Base-by-base conservation (phyloP, 2,797 vertebrate genomes). In the Choloepus didactylus region DNA sequence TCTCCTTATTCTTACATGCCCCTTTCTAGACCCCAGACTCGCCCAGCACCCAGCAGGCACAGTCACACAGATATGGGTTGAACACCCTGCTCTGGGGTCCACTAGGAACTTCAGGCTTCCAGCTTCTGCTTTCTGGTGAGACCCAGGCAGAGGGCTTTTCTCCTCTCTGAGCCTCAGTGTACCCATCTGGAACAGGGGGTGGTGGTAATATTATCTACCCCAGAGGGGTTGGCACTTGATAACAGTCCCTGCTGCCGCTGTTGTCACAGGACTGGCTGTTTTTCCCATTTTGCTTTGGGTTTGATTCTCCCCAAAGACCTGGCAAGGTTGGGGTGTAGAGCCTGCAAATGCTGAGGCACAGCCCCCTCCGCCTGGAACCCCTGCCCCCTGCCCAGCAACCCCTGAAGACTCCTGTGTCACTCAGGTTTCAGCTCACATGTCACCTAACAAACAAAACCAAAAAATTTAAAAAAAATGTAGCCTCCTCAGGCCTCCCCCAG, bases 401-500 rank as follows among this genome's bases (percentile, higher is more conserved):
- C 54, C 23, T 8, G 18, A 5, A 25, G 92, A 27, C 72, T 60
- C 56, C n/a, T 29, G 59, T 29, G 87, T 56, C 56, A 60, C 15
- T n/a, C 59, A 23, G 7, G 67, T 35, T 66, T 73, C n/a, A 51
- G 89, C 83, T 70, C 87, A 87, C 6, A 69, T 75, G 87, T 93
- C 82, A 62, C 54, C 25, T 35, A 15, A 56, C 54, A 19, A 56
- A 56, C 54, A 54, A 54, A 54, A 51, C 49, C 49, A 51, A 51
- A 51, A 44, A 44, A 44, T 44, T 44, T 12, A 51, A 51, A 51
- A 51, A 51, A 51, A 54, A 54, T 2, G 51, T 15, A 54, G 51
- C 51, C 54, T 19, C 18, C 54, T 19, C 18, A 19, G 16, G 18
- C 54, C 16, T 18, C 6, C 16, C 54, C 54, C 54, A 6, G 18